Conservation (phyloP, 2,888 invertebrate genomes). For the Cancer borealis region DNA sequence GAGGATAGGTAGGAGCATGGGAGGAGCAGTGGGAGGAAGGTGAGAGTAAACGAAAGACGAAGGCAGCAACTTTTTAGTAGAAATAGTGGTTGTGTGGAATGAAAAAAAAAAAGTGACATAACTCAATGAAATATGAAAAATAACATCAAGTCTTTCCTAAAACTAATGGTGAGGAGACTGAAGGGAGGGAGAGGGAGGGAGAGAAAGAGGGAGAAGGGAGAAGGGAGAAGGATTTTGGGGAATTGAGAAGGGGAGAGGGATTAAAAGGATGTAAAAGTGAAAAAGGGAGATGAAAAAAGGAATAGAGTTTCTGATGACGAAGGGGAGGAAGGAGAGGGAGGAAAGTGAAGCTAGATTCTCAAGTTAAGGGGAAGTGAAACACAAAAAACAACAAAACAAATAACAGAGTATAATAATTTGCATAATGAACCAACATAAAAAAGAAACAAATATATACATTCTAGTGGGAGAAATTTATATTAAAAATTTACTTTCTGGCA, state of each 20-base stretch:
- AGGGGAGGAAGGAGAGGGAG: background rate
- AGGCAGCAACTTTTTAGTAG: background rate
- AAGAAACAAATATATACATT: too few relatives aligned
- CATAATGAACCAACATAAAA: too few relatives aligned
- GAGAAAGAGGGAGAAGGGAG: background rate
- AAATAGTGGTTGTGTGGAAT: background rate
- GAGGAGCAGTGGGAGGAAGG: background rate
- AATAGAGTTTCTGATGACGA: background rate
- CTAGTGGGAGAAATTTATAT: too few relatives aligned
- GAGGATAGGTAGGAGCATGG: background rate
- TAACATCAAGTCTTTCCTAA: background rate
- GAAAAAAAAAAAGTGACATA: background rate
- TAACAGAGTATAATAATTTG: too few relatives aligned
- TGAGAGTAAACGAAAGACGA: background rate
- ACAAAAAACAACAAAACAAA: too few relatives aligned
- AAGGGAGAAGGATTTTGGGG: background rate
- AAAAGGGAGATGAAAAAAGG: background rate
- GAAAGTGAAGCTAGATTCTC: background rate
- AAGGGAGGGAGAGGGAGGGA: background rate
- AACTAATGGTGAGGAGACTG: background rate
- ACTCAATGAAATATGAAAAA: conserved; percentile 9
- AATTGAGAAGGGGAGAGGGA: background rate
- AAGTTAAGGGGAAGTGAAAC: too few relatives aligned
- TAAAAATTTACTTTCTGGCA: too few relatives aligned
- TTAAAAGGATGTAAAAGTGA: background rate